Evolutionary conservation across 2,113 vertebrate genomes (phyloP), one percentile per base, ranked within the genome.

Genomic region (Talpa occidentalis): DNA sequence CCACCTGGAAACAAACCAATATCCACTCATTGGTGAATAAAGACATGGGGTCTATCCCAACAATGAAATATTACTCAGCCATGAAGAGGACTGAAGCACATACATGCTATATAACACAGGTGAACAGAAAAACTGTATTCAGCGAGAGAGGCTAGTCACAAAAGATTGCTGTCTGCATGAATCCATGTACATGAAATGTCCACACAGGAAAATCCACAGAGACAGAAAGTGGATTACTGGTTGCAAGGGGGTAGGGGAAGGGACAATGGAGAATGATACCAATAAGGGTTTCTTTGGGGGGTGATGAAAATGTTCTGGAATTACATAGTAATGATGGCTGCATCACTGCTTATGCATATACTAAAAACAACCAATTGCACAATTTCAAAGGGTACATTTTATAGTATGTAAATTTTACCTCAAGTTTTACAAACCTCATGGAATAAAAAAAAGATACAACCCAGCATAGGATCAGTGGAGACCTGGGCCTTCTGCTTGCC

Each of bases 161-260:
- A 22, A 56, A 21, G 54, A 56, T 56, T 21, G 24, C 54, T 52
- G 21, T 22, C 21, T 56, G 54, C 54, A 56, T 56, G 54, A 56
- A 22, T 56, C 54, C 54, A 56, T 22, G 17, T 56, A 56, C 6
- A 56, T 56, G 54, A 56, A 56, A 21, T 56, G 19, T 19, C 49
- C 83, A 47, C 0, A 69, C 24, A 54, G 1, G 28, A 22, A 79
- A 7, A 6, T 22, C 24, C 8, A 15, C 14, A 70, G 26, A 15
- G 35, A 26, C 30, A 19, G 0, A 2, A 14, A 17, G 37, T 60
- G 40, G 49, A 32, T 8, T 0, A 0, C 1, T 14, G 22, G 47
- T 49, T 8, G 11, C 47, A 8, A 49, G 47, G 7, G 1, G 3
- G 21, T 9, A 14, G 6, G 0, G 1, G 6, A 56, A 7, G 64